Evolutionary conservation across 2,113 vertebrate genomes (phyloP), one percentile per base, ranked within the genome.

Genomic region (Pterophyllum scalare): DNA sequence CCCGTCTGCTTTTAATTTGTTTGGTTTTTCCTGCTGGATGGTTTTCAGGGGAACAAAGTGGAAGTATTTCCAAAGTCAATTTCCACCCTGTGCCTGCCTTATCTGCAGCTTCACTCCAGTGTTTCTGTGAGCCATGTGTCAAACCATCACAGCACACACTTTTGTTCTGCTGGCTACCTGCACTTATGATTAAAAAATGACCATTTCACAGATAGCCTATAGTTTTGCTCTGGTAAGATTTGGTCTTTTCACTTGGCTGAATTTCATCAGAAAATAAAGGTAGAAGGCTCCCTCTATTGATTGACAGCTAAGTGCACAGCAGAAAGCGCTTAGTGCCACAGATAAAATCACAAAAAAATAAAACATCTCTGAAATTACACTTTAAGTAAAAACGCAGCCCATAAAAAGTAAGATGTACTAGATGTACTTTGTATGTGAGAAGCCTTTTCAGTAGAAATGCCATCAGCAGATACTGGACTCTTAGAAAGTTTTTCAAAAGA

Each of bases 21-120:
- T 70, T 59, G 54, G 54, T 70, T 79, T 52, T 72, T 58, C 57
- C 28, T 64, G 58, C 56, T 74, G 76, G 57, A 80, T 74, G 54
- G 52, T 12, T 15, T 83, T 85, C 60, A 64, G 20, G 0, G 75
- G 35, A 59, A 46, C 35, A 59, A 76, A 59, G n/a, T 59, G 75
- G 24, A 59, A 46, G 17, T 28, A 24, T 40, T 76, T 59, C n/a
- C 56, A 58, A 19, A 76, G 74, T 19, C 6, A 19, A 12, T 58
- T 75, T 57, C 20, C 33, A n/a, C 31, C 1, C 49, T 10, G 74
- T 19, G 8, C 0, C 0, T 59, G 33, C 33, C n/a, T 59, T 28
- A 46, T 59, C 17, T n/a, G 35, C 4, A 43, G 56, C 35, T 59
- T 43, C 20, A 14, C n/a, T 38, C 12, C 28, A 26, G 3, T 46